Evolutionary conservation across 2,888 invertebrate genomes (phyloP).

Genomic region (Drosophila melanosoma): DNA sequence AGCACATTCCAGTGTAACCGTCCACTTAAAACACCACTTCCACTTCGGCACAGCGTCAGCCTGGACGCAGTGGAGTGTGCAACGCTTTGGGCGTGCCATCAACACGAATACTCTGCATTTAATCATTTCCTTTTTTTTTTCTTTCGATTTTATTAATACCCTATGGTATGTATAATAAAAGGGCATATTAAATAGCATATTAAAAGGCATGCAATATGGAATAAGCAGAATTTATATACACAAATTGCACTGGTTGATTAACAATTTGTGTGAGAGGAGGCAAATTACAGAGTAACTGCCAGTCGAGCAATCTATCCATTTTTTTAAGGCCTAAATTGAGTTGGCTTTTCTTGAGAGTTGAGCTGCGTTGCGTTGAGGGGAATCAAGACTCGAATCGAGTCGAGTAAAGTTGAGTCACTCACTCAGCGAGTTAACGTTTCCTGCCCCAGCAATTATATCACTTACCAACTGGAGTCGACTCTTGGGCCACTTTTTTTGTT

Average conservation of each 20-base stretch:
- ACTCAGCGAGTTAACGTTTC: slow-evolving; percentile 69
- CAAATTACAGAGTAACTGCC: background rate
- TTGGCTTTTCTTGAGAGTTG: background rate
- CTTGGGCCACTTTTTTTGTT: slow-evolving; percentile 33
- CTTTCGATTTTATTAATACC: slow-evolving; percentile 10
- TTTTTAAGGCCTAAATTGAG: background rate
- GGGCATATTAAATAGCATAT: background rate
- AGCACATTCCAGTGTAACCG: background rate
- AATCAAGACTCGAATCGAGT: slow-evolving; percentile 10
- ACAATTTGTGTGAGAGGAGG: background rate
- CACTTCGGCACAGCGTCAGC: slow-evolving; percentile 23
- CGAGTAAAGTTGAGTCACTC: slow-evolving; percentile 52
- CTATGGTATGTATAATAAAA: background rate
- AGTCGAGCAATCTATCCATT: slow-evolving; percentile 2
- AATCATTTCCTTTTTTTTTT: slow-evolving; percentile 40
- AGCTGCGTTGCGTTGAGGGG: background rate
- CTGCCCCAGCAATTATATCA: slow-evolving; percentile 78
- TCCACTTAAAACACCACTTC: background rate
- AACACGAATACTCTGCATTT: slow-evolving; percentile 59
- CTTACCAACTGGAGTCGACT: slow-evolving; percentile 53
- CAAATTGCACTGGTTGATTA: background rate
- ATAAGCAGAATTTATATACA: no score
- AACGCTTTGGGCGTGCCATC: slow-evolving; percentile 60
- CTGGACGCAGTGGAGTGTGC: slow-evolving; percentile 74
- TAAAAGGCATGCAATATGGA: background rate